Evolutionary conservation across 1,140 invertebrate species (phyloP).

Genomic region (Drosophila sucinea): DNA sequence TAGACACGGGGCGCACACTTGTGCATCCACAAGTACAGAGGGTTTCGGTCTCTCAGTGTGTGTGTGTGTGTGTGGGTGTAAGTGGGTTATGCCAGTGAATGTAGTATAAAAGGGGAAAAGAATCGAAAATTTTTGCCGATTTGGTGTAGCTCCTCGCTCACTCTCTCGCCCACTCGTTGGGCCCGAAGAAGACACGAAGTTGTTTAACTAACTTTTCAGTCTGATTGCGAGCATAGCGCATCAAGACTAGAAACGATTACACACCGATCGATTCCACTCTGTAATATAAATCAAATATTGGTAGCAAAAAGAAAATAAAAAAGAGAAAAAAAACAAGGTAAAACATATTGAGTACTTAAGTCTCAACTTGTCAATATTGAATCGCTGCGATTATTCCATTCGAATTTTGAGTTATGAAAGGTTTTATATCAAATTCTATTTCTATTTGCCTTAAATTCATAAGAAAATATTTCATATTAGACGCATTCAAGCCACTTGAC

Average conservation of each 20-base stretch:
- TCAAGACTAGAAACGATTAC: neutral
- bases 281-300: slow-evolving; percentile 13
- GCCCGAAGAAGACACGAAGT: slow-evolving; percentile 38
- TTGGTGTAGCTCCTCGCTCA: slow-evolving; percentile 10
- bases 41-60: too few relatives aligned
- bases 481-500: slow-evolving; percentile 43
- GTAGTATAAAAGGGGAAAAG: slow-evolving; percentile 22
- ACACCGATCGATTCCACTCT: slow-evolving; percentile 7
- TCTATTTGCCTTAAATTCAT: slow-evolving; percentile 30
- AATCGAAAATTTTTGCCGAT: slow-evolving; percentile 37
- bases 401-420: slow-evolving; percentile 2
- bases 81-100: neutral
- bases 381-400: slow-evolving; percentile 17
- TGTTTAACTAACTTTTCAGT: slow-evolving; percentile 1
- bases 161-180: slow-evolving; percentile 27
- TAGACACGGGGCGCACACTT: slow-evolving; percentile 46
- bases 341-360: slow-evolving; percentile 9
- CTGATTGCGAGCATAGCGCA: neutral
- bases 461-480: slow-evolving; percentile 29
- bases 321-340: neutral
- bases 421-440: slow-evolving; percentile 24
- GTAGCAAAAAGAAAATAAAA: neutral
- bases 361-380: slow-evolving; percentile 22
- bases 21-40: neutral
- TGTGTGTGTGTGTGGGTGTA: neutral